Conservation (phyloP, 1,140 invertebrate species). For the Drosophila prosaltans region DNA sequence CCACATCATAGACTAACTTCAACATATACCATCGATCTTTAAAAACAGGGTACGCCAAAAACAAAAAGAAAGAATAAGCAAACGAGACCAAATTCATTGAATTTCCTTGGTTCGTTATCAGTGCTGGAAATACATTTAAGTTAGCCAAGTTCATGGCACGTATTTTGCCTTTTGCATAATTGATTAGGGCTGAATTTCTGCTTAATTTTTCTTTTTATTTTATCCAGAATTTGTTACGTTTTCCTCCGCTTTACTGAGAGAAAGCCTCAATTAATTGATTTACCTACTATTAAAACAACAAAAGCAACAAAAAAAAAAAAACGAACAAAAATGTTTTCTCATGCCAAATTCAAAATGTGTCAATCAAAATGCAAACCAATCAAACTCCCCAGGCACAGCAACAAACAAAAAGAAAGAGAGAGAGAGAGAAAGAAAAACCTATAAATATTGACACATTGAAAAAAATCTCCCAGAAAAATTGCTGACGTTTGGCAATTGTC, state of each 20-base stretch:
- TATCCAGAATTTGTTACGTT: slow-evolving; percentile 3
- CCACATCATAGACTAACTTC: too few species aligned
- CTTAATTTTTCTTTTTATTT: slow-evolving; percentile 23
- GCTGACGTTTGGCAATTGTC: slow-evolving; percentile 56
- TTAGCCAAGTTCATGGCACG: slow-evolving; percentile 59
- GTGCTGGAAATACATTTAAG: not conserved
- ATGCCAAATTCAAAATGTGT: slow-evolving; percentile 61
- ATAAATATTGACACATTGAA: slow-evolving; percentile 69
- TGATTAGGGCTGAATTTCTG: slow-evolving; percentile 39
- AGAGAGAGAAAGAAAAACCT: not conserved
- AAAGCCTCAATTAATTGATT: slow-evolving; percentile 54
- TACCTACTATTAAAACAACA: slow-evolving; percentile 31
- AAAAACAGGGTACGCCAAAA: not conserved
- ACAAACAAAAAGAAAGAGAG: slow-evolving; percentile 4
- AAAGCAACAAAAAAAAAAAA: not conserved
- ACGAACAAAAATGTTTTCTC: slow-evolving; percentile 1
- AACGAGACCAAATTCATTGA: slow-evolving; percentile 1
- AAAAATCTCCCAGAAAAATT: slow-evolving; percentile 21
- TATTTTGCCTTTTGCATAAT: slow-evolving; percentile 65
- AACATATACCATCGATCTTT: not conserved
- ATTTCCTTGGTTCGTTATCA: slow-evolving; percentile 9
- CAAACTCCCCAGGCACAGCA: slow-evolving; percentile 45
- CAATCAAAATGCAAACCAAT: slow-evolving; percentile 67
- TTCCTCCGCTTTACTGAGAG: slow-evolving; percentile 23
- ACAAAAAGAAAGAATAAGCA: not conserved